These are phyloP conservation scores for Chelonus formosanus DNA, from an alignment of 2,888 invertebrate species.

Conservation along the genomic window DNA sequence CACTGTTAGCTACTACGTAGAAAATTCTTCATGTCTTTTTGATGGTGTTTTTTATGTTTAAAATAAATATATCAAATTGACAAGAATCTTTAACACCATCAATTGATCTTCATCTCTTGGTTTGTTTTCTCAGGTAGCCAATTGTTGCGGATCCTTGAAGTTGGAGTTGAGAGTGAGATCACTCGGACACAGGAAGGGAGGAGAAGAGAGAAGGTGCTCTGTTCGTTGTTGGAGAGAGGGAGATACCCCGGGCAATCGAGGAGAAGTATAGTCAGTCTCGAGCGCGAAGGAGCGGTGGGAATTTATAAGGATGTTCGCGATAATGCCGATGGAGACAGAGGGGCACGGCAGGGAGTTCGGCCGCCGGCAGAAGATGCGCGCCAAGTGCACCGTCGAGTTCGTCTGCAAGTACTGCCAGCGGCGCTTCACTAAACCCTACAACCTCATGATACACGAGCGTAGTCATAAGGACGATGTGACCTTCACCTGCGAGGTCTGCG, in stretches of 20 bases:
- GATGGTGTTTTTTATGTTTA: background rate
- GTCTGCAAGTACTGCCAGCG: conserved; percentile 98
- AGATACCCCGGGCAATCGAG: conserved; percentile 41
- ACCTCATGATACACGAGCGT: conserved; percentile 94
- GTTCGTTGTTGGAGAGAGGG: conserved; percentile 28
- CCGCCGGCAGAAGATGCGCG: conserved; percentile 72
- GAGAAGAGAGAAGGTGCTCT: conserved; percentile 1
- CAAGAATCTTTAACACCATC: conserved; percentile 21
- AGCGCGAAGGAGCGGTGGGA: conserved; percentile 61
- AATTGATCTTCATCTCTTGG: conserved; percentile 25
- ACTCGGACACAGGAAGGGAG: conserved; percentile 7
- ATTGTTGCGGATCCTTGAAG: conserved; percentile 25
- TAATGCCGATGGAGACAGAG: conserved; percentile 66
- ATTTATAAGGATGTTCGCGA: conserved; percentile 66
- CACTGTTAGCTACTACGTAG: conserved; percentile 28
- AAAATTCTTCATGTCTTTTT: conserved; percentile 7
- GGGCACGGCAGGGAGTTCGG: conserved; percentile 67
- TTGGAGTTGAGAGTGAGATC: conserved; percentile 5
- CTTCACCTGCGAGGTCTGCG: conserved; percentile 95
- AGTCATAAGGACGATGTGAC: conserved; percentile 97
- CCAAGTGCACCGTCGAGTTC: conserved; percentile 74
- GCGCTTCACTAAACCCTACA: conserved; percentile 98
- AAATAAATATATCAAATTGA: conserved; percentile 23
- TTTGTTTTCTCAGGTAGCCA: conserved; percentile 23
- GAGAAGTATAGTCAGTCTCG: conserved; percentile 43